phyloP scores from a whole-genome alignment of 2,888 invertebrate species.

The Hemaris fuciformis region DNA sequence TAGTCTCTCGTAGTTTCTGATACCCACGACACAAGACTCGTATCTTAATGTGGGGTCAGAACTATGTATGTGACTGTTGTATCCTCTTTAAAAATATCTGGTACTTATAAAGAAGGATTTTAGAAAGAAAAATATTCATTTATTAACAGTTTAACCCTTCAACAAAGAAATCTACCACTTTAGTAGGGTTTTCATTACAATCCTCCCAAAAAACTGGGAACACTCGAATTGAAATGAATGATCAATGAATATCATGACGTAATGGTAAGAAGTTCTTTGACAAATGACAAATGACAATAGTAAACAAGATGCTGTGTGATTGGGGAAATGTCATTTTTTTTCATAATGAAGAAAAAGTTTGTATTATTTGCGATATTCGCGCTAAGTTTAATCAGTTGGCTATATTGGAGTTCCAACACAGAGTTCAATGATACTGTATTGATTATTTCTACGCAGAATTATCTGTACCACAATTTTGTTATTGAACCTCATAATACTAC shows the following conservation, averaged over 20 bases:
- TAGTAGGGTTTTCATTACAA: not conserved
- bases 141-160: no score
- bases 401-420: conserved; percentile 52
- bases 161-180: not conserved
- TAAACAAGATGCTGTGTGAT: conserved; percentile 1
- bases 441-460: conserved; percentile 33
- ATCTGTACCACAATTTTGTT: conserved; percentile 36
- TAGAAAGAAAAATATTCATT: no score
- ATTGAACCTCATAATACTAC: conserved; percentile 39
- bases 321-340: not conserved
- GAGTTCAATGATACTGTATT: conserved; percentile 45
- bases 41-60: no score
- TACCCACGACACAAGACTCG: no score
- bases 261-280: no score
- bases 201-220: not conserved
- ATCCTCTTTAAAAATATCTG: no score
- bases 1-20: no score
- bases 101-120: no score
- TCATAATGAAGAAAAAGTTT: conserved; percentile 19
- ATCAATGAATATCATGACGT: not conserved
- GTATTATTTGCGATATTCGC: conserved; percentile 25
- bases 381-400: conserved; percentile 48
- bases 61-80: no score
- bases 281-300: conserved; percentile 11
- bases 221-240: not conserved